Conservation (phyloP, 2,113 vertebrate species). For the Pristiophorus japonicus region DNA sequence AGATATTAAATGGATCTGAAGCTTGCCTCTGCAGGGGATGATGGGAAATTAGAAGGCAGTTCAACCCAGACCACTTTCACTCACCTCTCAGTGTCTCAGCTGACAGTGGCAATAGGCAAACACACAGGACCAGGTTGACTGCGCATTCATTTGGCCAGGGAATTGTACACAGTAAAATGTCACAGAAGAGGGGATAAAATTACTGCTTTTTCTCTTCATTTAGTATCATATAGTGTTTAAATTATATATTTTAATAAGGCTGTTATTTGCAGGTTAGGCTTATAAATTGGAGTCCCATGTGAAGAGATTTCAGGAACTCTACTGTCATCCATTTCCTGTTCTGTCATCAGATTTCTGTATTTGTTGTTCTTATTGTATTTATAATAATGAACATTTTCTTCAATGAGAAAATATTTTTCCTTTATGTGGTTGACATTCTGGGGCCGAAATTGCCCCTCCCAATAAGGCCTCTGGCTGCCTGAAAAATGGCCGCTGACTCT, state of each 20-base stretch:
- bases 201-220: not conserved
- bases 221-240: not conserved
- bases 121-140: not conserved
- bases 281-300: not conserved
- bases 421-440: not conserved
- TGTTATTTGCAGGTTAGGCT: not conserved
- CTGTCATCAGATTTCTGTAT: not conserved
- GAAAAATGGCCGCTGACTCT: no score
- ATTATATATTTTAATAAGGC: not conserved
- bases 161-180: not conserved
- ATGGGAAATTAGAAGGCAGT: not conserved
- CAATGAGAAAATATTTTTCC: not conserved
- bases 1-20: not conserved
- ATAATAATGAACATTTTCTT: not conserved
- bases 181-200: not conserved
- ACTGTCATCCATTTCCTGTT: not conserved
- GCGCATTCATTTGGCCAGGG: not conserved
- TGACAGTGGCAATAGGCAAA: not conserved
- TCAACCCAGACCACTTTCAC: not conserved
- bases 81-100: not conserved
- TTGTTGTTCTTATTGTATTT: conserved; percentile 15
- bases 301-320: not conserved
- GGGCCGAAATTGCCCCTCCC: no score
- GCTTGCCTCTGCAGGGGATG: not conserved
- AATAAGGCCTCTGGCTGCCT: no score